Conservation (phyloP, 2,113 vertebrate species). For the Podarcis muralis region DNA sequence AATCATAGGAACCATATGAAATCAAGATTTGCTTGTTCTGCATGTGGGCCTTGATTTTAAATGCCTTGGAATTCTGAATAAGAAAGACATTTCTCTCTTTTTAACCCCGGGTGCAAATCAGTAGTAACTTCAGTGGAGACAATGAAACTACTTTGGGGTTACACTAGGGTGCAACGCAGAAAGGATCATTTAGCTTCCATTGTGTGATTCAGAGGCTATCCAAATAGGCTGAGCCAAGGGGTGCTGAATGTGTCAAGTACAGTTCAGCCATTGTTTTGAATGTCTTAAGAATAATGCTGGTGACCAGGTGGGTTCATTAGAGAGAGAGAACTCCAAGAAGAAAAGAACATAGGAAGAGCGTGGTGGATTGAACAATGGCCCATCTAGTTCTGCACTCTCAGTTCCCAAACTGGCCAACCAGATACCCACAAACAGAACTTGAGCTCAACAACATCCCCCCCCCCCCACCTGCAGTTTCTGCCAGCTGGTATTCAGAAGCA, state of each 20-base stretch:
- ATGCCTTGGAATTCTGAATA: neutral
- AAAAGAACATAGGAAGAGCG: too few species aligned
- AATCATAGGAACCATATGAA: conserved; percentile 36
- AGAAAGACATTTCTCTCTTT: neutral
- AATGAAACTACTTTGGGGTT: neutral
- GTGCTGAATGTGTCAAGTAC: neutral
- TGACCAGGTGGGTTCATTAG: too few species aligned
- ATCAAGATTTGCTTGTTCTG: conserved; percentile 44
- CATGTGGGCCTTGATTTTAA: neutral
- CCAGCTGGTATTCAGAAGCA: too few species aligned
- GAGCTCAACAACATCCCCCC: too few species aligned
- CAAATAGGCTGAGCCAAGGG: neutral
- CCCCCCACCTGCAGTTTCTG: too few species aligned
- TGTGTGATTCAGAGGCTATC: neutral
- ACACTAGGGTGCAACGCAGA: neutral
- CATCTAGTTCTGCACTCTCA: too few species aligned
- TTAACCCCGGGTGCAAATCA: neutral
- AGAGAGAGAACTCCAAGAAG: too few species aligned
- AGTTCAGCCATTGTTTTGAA: neutral
- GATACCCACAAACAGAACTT: too few species aligned
- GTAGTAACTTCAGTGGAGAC: neutral
- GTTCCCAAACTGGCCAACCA: too few species aligned
- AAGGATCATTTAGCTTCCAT: rapidly evolving
- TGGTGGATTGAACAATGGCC: too few species aligned
- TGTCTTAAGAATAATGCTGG: too few species aligned